Evolutionary conservation across 2,113 vertebrate genomes (phyloP), one percentile per base, ranked within the genome.

Genomic region (Accipiter cooperii): DNA sequence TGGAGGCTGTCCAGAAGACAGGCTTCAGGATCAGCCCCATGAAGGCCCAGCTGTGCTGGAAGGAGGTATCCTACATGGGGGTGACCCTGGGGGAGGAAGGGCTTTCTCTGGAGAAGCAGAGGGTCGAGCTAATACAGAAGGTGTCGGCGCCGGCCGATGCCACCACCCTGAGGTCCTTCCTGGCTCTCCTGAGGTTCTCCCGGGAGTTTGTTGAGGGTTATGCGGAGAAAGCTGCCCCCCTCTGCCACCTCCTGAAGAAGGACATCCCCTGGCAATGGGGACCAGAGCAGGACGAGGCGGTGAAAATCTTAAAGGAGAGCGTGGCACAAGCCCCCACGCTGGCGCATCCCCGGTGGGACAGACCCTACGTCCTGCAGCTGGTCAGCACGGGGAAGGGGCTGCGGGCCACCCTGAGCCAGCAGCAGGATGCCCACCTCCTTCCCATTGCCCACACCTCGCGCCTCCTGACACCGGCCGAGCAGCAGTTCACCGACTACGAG

Each of bases 21-120:
- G 97, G 96, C 18, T 97, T 97, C 61, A 96, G 17, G 55, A 64
- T 97, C 69, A 97, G 40, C 51, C 96, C 97, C 58, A 97, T 69
- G 1, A 96, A 96, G 65, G 96, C 96, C 42, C 96, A 97, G 60
- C 90, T 97, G 36, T 97, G 97, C 79, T 97, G 96, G 97, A 97
- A 95, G 49, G 96, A 97, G 82, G 96, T 97, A 5, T 96, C 96
- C 18, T 97, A 94, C 46, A 18, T 93, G n/a, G 96, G 97, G 25
- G 86, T 97, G 47, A 96, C 94, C 18, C 73, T 97, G 6, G 61
- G 95, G 44, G 95, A 97, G 83, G 94, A 95, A 44, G 95, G 94
- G 38, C 44, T 83, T 33, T 96, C 83, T 0, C 80, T 97, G 70
- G 87, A 96, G 79, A 96, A 95, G 77, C 88, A 90, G 52, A 94